These are phyloP conservation scores for Tetheella fluctuosa DNA, from an alignment of 2,888 invertebrate species.

Conservation along the genomic window DNA sequence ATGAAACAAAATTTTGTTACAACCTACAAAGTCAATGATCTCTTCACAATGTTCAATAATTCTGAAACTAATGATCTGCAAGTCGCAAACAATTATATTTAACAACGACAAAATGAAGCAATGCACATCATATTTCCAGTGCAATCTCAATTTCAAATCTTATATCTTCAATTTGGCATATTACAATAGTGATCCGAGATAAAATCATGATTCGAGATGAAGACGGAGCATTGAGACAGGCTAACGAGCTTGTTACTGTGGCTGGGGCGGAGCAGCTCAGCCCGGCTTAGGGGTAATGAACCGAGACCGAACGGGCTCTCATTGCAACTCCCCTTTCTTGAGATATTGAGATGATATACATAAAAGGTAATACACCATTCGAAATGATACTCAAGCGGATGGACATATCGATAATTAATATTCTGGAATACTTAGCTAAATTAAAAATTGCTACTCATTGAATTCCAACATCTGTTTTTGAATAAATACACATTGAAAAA, in stretches of 20 bases:
- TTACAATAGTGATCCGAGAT: constrained; percentile 36
- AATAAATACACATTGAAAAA: constrained; percentile 30
- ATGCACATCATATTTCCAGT: constrained; percentile 1
- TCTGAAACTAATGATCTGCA: constrained; percentile 42
- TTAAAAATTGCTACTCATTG: constrained; percentile 21
- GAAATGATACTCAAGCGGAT: not conserved
- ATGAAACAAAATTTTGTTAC: not conserved
- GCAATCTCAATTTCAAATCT: constrained; percentile 22
- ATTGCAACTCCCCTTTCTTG: constrained; percentile 27
- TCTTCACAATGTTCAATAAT: constrained; percentile 17
- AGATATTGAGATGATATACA: constrained; percentile 19
- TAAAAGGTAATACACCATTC: constrained; percentile 7
- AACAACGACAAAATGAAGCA: constrained; percentile 18
- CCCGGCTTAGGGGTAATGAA: constrained; percentile 47
- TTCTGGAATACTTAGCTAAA: not conserved
- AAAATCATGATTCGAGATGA: constrained; percentile 26
- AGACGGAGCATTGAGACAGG: constrained; percentile 38
- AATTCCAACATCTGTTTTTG: constrained; percentile 30
- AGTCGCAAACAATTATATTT: constrained; percentile 38
- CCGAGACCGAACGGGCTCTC: constrained; percentile 33
- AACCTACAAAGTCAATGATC: not conserved
- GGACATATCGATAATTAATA: no score
- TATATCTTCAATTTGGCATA: constrained; percentile 22
- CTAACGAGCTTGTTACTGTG: constrained; percentile 54
- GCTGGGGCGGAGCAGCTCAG: constrained; percentile 32